Evolutionary conservation across 2,888 invertebrate genomes (phyloP), one percentile per base, ranked within the genome.

Genomic region (Petrolisthes cinctipes): DNA sequence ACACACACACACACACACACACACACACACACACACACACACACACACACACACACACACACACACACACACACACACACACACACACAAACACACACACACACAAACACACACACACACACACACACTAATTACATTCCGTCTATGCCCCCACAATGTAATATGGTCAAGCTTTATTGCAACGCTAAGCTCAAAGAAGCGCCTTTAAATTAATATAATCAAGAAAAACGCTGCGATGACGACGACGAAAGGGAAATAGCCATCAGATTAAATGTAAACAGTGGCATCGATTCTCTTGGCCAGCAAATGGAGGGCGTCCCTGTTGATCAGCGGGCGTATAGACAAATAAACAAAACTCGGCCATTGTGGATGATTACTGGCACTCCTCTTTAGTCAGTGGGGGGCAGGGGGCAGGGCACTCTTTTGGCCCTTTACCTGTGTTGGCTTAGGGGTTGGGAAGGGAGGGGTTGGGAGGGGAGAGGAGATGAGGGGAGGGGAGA

Each of bases 231-330:
- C 6, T 83, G 23, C 76, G 14, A 76, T 17, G 83, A 83, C 6
- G 75, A 57, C 76, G 14, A 76, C 37, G 83, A 83, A 83, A 57
- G 54, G 56, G 83, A 83, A 83, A 75, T 61, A 83, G 20, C 75
- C 75, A 76, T 61, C 57, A 75, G 83, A 83, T 83, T 83, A 83
- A 83, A 76, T 56, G 57, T 61, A 83, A 83, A 83, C 83, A 83
- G 1, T 14, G 1, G 4, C 76, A 83, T 83, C 76, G 83, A 83
- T 83, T 37, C n/a, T 37, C 17, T 0, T 37, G 83, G 61, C 20
- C 37, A 51, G 37, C 76, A 23, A 61, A 53, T 53, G 54, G n/a
- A 51, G 51, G 23, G 57, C 73, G 17, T n/a, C 66, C 14, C 56
- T 23, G 68, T 53, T 71, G 68, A 68, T 80, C 85, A 80, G 80